Evolutionary conservation across 1,140 invertebrate genomes (phyloP).

Genomic region (Pachypsylla venusta): DNA sequence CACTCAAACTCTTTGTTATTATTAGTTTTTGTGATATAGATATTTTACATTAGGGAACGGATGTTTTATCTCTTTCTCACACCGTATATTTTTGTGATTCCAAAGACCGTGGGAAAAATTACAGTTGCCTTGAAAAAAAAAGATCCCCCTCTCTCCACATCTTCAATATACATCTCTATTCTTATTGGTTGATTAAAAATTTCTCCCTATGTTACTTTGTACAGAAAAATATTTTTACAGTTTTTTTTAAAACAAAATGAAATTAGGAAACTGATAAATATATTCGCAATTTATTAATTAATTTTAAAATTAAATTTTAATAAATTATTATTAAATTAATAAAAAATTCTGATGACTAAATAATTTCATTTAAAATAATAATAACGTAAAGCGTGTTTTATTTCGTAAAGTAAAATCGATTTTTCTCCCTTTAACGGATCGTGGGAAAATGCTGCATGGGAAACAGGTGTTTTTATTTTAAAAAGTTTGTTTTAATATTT

Average conservation of each 20-base stretch:
- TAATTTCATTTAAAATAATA: background rate
- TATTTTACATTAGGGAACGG: conserved; percentile 26
- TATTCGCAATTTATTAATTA: background rate
- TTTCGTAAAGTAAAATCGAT: too few species aligned
- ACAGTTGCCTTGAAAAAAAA: conserved; percentile 21
- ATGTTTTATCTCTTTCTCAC: conserved; percentile 25
- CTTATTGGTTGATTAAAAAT: background rate
- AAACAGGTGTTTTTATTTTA: conserved; percentile 44
- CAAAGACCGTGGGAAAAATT: conserved; percentile 23
- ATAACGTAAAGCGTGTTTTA: too few species aligned
- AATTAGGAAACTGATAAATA: background rate
- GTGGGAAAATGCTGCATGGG: conserved; percentile 43
- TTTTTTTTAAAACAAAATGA: background rate
- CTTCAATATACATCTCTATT: background rate
- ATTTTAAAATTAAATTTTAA: background rate
- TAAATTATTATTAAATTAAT: background rate
- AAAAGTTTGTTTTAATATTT: too few species aligned
- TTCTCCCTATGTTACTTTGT: background rate
- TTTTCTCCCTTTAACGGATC: conserved; percentile 27
- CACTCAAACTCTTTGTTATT: too few species aligned
- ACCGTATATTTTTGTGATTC: conserved; percentile 16
- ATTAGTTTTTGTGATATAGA: too few species aligned
- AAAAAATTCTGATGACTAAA: background rate
- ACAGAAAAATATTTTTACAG: background rate
- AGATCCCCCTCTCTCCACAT: conserved; percentile 15